These are phyloP conservation scores for Hipparchia sbordonii DNA, from an alignment of 2,888 invertebrate genomes.

Conservation along the genomic window DNA sequence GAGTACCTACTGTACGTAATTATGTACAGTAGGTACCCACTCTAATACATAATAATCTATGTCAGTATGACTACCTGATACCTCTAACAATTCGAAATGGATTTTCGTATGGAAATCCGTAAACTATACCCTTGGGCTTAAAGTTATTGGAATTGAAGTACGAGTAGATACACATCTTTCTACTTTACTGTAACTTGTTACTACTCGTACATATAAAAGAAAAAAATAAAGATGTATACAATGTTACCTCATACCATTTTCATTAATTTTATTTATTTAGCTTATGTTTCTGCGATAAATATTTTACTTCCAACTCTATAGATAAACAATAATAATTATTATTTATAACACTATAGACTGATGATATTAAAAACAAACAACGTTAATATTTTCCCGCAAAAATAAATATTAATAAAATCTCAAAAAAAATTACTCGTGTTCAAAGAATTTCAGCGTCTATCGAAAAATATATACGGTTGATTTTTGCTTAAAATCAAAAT, in stretches of 20 bases:
- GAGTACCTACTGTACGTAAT: no score
- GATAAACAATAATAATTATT: not conserved
- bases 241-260: no score
- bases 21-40: no score
- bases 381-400: not conserved
- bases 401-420: constrained; percentile 12
- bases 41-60: no score
- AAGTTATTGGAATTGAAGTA: not conserved
- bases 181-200: constrained; percentile 1
- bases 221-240: no score
- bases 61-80: no score
- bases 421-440: not conserved
- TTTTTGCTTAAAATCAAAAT: constrained; percentile 6
- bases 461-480: not conserved
- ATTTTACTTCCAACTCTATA: no score
- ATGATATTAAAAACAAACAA: constrained; percentile 9
- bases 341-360: not conserved
- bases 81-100: not conserved
- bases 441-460: not conserved
- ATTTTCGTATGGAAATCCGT: not conserved
- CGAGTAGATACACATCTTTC: not conserved
- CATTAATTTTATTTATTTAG: no score
- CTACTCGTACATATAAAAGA: not conserved
- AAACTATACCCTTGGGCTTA: not conserved
- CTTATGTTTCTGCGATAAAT: no score